Evolutionary conservation across 2,888 invertebrate genomes (phyloP), one percentile per base, ranked within the genome.

Genomic region (Cheilosia variabilis): DNA sequence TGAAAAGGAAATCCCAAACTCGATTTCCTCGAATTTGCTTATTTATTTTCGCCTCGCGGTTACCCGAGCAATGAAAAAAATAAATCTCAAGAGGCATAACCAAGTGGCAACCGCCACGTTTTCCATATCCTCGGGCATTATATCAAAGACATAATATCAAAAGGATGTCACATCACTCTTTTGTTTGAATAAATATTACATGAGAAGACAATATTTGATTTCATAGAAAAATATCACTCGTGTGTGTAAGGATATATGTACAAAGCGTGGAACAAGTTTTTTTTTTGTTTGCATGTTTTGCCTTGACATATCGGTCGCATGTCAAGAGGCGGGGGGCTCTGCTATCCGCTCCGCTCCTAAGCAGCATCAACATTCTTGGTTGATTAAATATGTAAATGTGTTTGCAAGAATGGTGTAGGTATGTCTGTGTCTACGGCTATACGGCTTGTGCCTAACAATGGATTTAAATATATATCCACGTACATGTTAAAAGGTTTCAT

Each of bases 351-450:
- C n/a, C 19, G 17, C 43, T 60, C 60, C 31, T 15, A 24, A 68
- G 31, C 15, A 31, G 37, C 55, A 50, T 45, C 41, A 13, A 41
- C 53, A 53, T 52, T 72, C 62, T 27, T 43, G 72, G 52, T 62
- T 72, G 60, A 72, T 62, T 72, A 72, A 72, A 72, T 62, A 72
- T 53, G 62, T 62, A 72, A 72, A 72, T 72, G 22, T 52, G 24
- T 15, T 52, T 27, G 52, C 24, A 27, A 24, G 13, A 22, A 52
- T 24, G 9, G 24, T 24, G 24, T 52, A 52, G 15, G 1, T 52
- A 52, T 13, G 22, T 50, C 13, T 60, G 10, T 45, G 31, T 7
- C 31, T 5, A 27, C 0, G 5, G 5, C 27, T 27, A 24, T 24
- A 31, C 31, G 41, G 41, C 41, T 50, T 24, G 41, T 47, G 37